These are phyloP conservation scores for Aproaerema taeniolella DNA, from an alignment of 2,888 invertebrate genomes.

Conservation along the genomic window DNA sequence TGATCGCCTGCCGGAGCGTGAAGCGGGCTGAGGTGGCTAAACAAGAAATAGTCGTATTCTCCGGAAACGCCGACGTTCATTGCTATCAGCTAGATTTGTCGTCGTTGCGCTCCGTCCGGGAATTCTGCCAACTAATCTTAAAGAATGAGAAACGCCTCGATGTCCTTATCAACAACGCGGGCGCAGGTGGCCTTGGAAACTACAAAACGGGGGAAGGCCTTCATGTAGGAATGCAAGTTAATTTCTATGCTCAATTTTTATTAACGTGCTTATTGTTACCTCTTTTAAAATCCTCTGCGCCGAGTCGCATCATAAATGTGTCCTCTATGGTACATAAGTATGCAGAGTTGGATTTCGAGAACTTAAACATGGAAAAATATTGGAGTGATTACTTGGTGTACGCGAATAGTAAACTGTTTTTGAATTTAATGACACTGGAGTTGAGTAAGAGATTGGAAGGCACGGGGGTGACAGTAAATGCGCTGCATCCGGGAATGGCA, in stretches of 20 bases:
- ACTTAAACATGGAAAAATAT: constrained; percentile 69
- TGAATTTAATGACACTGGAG: constrained; percentile 80
- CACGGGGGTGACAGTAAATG: constrained; percentile 81
- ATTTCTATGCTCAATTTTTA: constrained; percentile 84
- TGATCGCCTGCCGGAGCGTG: constrained; percentile 68
- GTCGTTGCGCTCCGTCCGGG: constrained; percentile 65
- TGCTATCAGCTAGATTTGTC: constrained; percentile 58
- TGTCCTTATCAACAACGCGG: constrained; percentile 79
- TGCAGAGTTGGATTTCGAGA: constrained; percentile 60
- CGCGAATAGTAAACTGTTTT: constrained; percentile 78
- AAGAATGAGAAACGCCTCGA: constrained; percentile 69
- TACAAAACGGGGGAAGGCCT: constrained; percentile 80
- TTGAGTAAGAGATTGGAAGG: constrained; percentile 77
- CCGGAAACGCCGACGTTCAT: constrained; percentile 53
- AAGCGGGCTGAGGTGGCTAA: constrained; percentile 51
- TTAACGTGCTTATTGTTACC: constrained; percentile 79
- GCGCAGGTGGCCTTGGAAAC: constrained; percentile 63
- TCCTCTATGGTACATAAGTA: constrained; percentile 77
- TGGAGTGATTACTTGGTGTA: constrained; percentile 70
- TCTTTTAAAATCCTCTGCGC: constrained; percentile 73
- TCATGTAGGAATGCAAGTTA: constrained; percentile 83
- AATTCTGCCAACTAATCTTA: constrained; percentile 75
- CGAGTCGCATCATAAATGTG: constrained; percentile 81
- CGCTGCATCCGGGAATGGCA: constrained; percentile 84
- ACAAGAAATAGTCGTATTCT: constrained; percentile 51